These are phyloP conservation scores for Acronicta aceris DNA, from an alignment of 2,888 invertebrate species.

Conservation along the genomic window DNA sequence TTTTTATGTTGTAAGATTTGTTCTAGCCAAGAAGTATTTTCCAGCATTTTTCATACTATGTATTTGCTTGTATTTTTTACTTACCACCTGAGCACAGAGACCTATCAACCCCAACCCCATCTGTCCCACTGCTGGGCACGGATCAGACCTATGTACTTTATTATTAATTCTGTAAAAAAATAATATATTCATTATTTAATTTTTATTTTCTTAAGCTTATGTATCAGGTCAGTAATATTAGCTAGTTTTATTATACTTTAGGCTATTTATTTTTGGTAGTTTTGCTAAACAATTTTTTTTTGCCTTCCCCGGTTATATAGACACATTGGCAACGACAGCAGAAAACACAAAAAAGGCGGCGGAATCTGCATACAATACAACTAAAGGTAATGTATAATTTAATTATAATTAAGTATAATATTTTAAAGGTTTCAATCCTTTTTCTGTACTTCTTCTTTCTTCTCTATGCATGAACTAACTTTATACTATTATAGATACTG, in stretches of 20 bases:
- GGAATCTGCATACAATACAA: conserved; percentile 80
- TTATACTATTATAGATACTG: conserved; percentile 64
- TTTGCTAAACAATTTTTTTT: conserved; percentile 19
- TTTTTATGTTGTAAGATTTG: too few relatives aligned
- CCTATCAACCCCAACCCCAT: too few relatives aligned
- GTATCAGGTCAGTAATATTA: too few relatives aligned
- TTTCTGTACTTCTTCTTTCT: conserved; percentile 5
- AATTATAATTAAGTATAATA: background rate
- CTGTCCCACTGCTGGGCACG: too few relatives aligned
- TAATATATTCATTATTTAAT: too few relatives aligned
- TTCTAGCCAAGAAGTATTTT: too few relatives aligned
- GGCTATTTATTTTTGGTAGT: conserved; percentile 15
- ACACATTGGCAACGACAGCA: conserved; percentile 79
- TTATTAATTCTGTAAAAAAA: too few relatives aligned
- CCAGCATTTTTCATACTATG: too few relatives aligned
- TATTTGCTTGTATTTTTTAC: too few relatives aligned
- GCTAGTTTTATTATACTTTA: background rate
- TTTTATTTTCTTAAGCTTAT: too few relatives aligned
- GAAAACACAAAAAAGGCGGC: conserved; percentile 85
- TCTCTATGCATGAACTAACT: conserved; percentile 46
- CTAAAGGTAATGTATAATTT: conserved; percentile 78
- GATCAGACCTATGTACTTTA: too few relatives aligned
- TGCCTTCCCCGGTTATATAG: conserved; percentile 63
- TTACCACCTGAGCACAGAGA: too few relatives aligned
- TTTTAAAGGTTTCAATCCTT: conserved; percentile 1